These are phyloP conservation scores for Diachrysia chrysitis DNA, from an alignment of 2,888 invertebrate genomes.

Conservation along the genomic window DNA sequence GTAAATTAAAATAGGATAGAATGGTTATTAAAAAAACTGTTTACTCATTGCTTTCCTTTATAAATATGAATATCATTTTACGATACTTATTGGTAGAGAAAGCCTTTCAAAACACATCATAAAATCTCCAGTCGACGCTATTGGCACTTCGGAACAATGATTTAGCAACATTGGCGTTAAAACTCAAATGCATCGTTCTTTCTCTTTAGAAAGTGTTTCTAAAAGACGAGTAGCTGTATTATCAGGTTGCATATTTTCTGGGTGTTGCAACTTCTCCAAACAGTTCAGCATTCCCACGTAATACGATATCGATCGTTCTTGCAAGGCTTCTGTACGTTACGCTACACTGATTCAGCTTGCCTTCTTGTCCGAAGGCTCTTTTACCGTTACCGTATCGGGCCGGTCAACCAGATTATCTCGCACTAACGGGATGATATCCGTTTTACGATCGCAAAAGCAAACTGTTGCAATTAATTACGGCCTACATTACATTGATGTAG, in stretches of 20 bases:
- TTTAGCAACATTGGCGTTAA: slow-evolving; percentile 61
- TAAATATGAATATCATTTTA: slow-evolving; percentile 38
- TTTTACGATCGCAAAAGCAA: slow-evolving; percentile 59
- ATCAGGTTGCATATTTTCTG: slow-evolving; percentile 40
- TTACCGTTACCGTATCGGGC: slow-evolving; percentile 77
- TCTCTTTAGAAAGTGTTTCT: slow-evolving; percentile 65
- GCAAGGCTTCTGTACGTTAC: slow-evolving; percentile 81
- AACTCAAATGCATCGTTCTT: slow-evolving; percentile 57
- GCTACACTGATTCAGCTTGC: slow-evolving; percentile 70
- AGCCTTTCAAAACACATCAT: slow-evolving; percentile 54
- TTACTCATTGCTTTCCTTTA: slow-evolving; percentile 60
- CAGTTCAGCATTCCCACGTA: slow-evolving; percentile 71
- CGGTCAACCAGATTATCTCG: slow-evolving; percentile 74
- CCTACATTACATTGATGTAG: slow-evolving; percentile 39
- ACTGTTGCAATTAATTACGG: slow-evolving; percentile 58
- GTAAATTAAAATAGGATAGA: slow-evolving; percentile 22
- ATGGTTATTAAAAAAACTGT: slow-evolving; percentile 44
- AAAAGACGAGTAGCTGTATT: slow-evolving; percentile 31
- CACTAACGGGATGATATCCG: slow-evolving; percentile 81
- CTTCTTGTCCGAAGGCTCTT: slow-evolving; percentile 69
- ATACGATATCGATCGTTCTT: slow-evolving; percentile 82
- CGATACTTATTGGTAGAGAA: slow-evolving; percentile 58
- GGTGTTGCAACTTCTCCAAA: slow-evolving; percentile 56
- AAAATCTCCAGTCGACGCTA: slow-evolving; percentile 46
- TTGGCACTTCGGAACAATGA: slow-evolving; percentile 64